phyloP scores from a whole-genome alignment of 2,888 invertebrate genomes.

The Adelognathus sp. region DNA sequence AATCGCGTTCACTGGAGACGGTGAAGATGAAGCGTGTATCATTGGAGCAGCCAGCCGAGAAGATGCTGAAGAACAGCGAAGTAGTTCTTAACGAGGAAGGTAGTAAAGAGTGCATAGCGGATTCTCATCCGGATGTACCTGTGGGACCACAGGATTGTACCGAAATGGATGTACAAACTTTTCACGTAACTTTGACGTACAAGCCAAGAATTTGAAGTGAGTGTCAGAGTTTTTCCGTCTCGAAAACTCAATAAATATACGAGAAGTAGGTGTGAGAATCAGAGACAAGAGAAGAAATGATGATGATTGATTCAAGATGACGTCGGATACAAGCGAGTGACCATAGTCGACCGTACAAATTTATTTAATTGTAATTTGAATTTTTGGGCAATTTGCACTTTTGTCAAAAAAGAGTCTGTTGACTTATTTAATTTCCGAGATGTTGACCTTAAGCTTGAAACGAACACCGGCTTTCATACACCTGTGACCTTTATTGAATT shows the following conservation, averaged over 20 bases:
- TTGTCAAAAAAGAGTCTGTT: no score
- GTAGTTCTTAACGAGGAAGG: constrained; percentile 69
- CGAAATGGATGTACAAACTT: constrained; percentile 82
- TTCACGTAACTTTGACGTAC: constrained; percentile 82
- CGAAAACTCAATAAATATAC: constrained; percentile 50
- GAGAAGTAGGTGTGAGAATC: constrained; percentile 14
- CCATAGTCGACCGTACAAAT: constrained; percentile 55
- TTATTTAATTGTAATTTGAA: constrained; percentile 49
- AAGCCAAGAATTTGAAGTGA: constrained; percentile 81
- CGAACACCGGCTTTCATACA: no score
- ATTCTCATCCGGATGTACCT: constrained; percentile 62
- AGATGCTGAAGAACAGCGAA: constrained; percentile 71
- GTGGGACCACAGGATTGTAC: constrained; percentile 81
- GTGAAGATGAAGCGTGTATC: constrained; percentile 73
- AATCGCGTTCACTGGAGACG: constrained; percentile 75
- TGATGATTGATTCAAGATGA: constrained; percentile 12
- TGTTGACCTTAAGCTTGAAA: no score
- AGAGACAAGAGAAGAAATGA: background rate
- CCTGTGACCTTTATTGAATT: no score
- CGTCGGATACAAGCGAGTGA: constrained; percentile 16
- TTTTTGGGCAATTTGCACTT: no score
- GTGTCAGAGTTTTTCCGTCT: constrained; percentile 47
- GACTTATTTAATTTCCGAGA: no score
- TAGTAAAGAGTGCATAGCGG: constrained; percentile 61
- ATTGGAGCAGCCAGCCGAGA: constrained; percentile 71